A percentile compares a stretch with the other conserved stretches of the same genome.
Evolutionary conservation across 2,888 invertebrate species (phyloP).

Genomic region (Pheosia tremula): DNA sequence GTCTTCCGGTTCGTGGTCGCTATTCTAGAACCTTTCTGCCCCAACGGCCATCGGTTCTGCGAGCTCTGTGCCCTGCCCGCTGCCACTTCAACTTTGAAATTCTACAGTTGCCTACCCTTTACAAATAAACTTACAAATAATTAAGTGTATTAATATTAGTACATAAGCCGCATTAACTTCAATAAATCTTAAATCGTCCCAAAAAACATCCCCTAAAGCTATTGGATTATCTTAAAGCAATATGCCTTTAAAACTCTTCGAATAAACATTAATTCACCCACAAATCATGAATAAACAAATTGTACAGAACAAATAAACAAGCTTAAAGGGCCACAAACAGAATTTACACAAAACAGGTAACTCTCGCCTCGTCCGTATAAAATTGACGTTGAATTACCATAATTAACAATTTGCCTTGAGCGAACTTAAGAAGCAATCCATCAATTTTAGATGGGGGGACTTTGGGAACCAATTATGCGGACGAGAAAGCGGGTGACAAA

Average conservation of each 20-base stretch:
- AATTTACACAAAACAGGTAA: slow-evolving; percentile 49
- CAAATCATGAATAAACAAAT: slow-evolving; percentile 26
- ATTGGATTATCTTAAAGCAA: too few species aligned
- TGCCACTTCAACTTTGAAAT: too few species aligned
- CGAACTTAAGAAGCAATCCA: slow-evolving; percentile 65
- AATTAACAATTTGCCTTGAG: slow-evolving; percentile 67
- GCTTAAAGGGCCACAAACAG: slow-evolving; percentile 47
- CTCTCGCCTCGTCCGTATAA: slow-evolving; percentile 44
- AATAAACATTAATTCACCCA: slow-evolving; percentile 29
- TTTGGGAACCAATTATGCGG: slow-evolving; percentile 66
- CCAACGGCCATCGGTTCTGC: too few species aligned
- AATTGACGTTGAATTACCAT: slow-evolving; percentile 64
- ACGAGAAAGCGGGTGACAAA: slow-evolving; percentile 28
- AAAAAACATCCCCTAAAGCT: background rate
- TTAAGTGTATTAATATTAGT: too few species aligned
- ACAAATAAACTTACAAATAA: too few species aligned
- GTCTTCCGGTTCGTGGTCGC: too few species aligned
- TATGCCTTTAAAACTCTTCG: slow-evolving; percentile 13
- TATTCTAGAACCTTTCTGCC: too few species aligned
- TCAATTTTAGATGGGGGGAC: slow-evolving; percentile 56
- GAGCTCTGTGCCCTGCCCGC: too few species aligned
- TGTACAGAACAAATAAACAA: slow-evolving; percentile 36
- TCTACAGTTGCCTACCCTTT: too few species aligned
- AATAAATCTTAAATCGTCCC: too few species aligned
- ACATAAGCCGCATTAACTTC: background rate